Base-by-base conservation (phyloP, 2,113 vertebrate species). In the Boulengeromyrus knoepffleri region DNA sequence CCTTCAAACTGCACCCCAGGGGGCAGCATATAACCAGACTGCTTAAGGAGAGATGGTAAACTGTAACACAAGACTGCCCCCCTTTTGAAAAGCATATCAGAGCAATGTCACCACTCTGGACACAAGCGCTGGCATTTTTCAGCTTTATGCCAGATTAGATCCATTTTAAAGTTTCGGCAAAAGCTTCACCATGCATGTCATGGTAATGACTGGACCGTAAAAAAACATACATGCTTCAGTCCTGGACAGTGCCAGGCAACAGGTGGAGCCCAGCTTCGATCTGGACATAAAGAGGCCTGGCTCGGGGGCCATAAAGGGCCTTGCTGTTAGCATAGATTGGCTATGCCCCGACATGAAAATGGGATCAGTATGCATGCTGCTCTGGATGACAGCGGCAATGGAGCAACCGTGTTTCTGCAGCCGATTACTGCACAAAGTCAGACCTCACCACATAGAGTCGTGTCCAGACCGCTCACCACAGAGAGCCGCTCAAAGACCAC, bases 11-110 rank as follows among this genome's bases (percentile, higher is more conserved):
- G 52, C 15, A 89, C 58, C 80, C 87, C 77, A 21, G 80, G 84
- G n/a, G 91, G 86, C 87, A 90, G 24, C 84, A 84, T 90, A 88
- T 70, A 90, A 88, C 91, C 85, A 91, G 62, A 86, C 42, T 36
- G 89, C 53, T 27, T 8, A 50, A 42, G 83, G 39, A 47, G 45
- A 42, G 36, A 42, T 19, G 31, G 70, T 4, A 39, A 17, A 36
- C 53, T 62, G 50, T 17, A 62, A 62, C 21, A 62, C 56, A 62
- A 42, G 74, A 8, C 13, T 42, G 74, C 10, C 8, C 45, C 45
- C n/a, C 45, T 86, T 86, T 86, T 86, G 46, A 50, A 50, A 85
- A 85, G 46, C 83, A 84, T 42, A 83, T 19, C 19, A 56, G 53
- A 58, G 53, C 6, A 58, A 58, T 58, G 56, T n/a, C 56, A 58